Conservation (phyloP, 2,797 vertebrate genomes). For the Enteromius anoplus region DNA sequence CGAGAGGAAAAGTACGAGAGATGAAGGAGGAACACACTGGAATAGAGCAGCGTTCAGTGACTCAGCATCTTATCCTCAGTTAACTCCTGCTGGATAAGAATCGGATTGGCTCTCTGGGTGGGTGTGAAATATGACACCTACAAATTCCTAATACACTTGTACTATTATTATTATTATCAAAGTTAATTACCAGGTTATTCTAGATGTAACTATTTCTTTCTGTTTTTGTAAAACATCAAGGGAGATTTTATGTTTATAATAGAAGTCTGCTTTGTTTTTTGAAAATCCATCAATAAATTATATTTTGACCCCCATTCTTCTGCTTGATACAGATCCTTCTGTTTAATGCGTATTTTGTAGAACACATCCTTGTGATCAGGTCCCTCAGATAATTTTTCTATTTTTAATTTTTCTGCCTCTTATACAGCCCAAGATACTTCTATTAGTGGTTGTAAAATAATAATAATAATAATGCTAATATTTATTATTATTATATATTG, state of each 20-base stretch:
- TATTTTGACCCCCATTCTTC: not conserved
- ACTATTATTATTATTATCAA: not conserved
- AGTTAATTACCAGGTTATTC: not conserved
- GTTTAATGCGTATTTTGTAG: not conserved
- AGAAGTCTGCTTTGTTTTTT: not conserved
- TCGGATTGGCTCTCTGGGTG: not conserved
- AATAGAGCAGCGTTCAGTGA: constrained; percentile 31
- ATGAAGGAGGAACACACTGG: constrained; percentile 1
- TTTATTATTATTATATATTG: too few relatives aligned
- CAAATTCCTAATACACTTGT: not conserved
- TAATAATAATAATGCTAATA: too few relatives aligned
- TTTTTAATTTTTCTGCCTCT: not conserved
- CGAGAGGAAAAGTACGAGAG: not conserved
- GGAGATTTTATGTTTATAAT: not conserved
- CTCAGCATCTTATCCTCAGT: constrained; percentile 32
- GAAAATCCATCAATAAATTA: not conserved
- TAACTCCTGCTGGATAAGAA: not conserved
- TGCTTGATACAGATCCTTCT: not conserved
- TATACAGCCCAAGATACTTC: not conserved
- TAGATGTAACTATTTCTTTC: not conserved
- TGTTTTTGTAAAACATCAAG: not conserved
- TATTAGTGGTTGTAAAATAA: too few relatives aligned
- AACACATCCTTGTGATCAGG: not conserved
- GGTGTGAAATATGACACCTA: not conserved
- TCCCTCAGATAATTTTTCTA: not conserved